Evolutionary conservation across 2,888 invertebrate species (phyloP).

Genomic region (Scelioninae gen. 1): DNA sequence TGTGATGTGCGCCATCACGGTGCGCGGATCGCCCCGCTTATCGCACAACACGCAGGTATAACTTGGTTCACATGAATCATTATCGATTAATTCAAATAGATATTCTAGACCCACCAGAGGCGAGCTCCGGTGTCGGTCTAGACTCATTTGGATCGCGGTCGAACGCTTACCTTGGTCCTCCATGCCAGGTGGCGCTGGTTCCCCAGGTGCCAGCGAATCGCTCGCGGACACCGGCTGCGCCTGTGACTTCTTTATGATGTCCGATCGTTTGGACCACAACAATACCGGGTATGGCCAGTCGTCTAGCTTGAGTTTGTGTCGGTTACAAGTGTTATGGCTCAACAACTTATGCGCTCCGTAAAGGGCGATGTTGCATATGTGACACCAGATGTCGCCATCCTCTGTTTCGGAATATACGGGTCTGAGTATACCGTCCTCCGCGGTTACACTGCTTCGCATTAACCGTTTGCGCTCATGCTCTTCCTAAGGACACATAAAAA

Average conservation of each 20-base stretch:
- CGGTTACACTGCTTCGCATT: constrained; percentile 83
- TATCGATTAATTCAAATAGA: constrained; percentile 89
- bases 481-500: constrained; percentile 79
- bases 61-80: constrained; percentile 88
- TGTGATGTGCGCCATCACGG: constrained; percentile 91
- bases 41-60: constrained; percentile 92
- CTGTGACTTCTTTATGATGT: constrained; percentile 75
- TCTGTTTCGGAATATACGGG: constrained; percentile 83
- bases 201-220: constrained; percentile 86
- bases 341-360: constrained; percentile 82
- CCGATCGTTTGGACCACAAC: constrained; percentile 81
- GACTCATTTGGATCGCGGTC: constrained; percentile 85
- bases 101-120: constrained; percentile 91
- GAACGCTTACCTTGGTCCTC: constrained; percentile 87
- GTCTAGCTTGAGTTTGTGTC: constrained; percentile 83
- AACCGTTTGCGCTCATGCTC: constrained; percentile 82
- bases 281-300: constrained; percentile 83
- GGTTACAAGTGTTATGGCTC: constrained; percentile 82
- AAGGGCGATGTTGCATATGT: constrained; percentile 83
- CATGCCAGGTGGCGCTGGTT: constrained; percentile 89
- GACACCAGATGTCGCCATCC: constrained; percentile 84
- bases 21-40: constrained; percentile 91
- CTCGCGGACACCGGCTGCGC: constrained; percentile 72
- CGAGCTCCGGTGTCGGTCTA: constrained; percentile 86
- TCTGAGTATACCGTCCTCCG: constrained; percentile 82